These are phyloP conservation scores for Leucoraja ocellata DNA, from an alignment of 2,797 vertebrate genomes.

Conservation along the genomic window DNA sequence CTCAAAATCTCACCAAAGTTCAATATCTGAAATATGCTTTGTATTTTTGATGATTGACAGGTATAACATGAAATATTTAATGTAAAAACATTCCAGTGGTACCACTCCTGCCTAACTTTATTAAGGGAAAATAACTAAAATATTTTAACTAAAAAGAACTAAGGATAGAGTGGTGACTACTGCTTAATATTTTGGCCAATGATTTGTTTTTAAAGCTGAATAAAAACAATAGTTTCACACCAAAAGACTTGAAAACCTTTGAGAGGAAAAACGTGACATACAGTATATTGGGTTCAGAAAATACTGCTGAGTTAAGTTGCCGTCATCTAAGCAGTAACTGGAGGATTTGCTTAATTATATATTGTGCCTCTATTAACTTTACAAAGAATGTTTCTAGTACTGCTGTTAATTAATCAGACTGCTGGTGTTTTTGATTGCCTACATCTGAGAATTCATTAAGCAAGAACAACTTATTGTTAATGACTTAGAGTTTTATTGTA, in stretches of 20 bases:
- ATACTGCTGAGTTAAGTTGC: background rate
- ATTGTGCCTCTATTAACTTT: no score
- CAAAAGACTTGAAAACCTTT: background rate
- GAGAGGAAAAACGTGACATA: no score
- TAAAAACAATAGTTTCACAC: background rate
- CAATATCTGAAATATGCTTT: background rate
- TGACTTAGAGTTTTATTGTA: background rate
- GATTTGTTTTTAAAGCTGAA: background rate
- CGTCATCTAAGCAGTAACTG: background rate
- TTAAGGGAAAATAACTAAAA: no score
- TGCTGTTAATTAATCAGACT: background rate
- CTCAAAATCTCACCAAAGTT: background rate
- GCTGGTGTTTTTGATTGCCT: no score
- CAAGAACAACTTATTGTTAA: no score
- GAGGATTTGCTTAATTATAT: background rate
- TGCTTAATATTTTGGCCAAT: background rate
- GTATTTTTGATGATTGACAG: background rate
- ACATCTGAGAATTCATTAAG: background rate
- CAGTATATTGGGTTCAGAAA: background rate
- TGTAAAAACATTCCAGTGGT: background rate
- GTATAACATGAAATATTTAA: background rate
- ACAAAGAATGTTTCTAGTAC: no score
- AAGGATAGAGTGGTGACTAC: background rate
- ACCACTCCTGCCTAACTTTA: background rate
- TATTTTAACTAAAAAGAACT: background rate